Base-by-base conservation (phyloP, 2,888 invertebrate genomes). In the Pycnomerus fuliginosus region DNA sequence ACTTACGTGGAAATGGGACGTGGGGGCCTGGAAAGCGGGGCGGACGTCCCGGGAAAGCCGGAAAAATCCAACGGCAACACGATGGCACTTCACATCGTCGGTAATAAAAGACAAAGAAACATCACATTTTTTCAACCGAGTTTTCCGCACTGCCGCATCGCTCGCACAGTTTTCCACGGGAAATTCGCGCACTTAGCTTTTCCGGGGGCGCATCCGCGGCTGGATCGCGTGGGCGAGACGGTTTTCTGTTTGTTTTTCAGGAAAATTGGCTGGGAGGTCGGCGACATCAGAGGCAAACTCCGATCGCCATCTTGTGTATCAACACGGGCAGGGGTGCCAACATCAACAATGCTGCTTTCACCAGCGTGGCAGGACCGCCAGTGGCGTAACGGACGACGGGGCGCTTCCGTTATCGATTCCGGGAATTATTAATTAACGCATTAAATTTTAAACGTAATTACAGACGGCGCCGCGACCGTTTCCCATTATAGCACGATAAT, bases 51-150 rank as follows among this genome's bases (percentile, higher is more conserved):
- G n/a, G n/a, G n/a, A n/a, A n/a, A n/a, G n/a, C n/a, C n/a, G n/a
- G n/a, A 55, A 53, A 50, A 63, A 48, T 44, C 36, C 44, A 53
- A 58, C 51, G 50, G 52, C 53, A 56, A 57, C 51, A 53, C 56
- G 60, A 58, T 55, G 49, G 59, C 63, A 64, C 61, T 63, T 65
- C 60, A 64, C 65, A 65, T 62, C 55, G 60, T 53, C 64, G 59
- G 60, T 62, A 56, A 56, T 53, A 56, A 56, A 52, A 65, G 65
- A 71, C 69, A 70, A 69, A 71, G 70, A 69, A 68, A 65, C 64
- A 60, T 71, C 67, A 68, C 70, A 68, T 69, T 67, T 68, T 69
- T 68, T 25, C 25, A 3, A 12, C 5, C 25, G 20, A 23, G 31
- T 20, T 27, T 17, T 34, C 24, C 13, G 11, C 25, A 13, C 14